Conservation (phyloP, 2,888 invertebrate genomes). For the Laothoe populi region DNA sequence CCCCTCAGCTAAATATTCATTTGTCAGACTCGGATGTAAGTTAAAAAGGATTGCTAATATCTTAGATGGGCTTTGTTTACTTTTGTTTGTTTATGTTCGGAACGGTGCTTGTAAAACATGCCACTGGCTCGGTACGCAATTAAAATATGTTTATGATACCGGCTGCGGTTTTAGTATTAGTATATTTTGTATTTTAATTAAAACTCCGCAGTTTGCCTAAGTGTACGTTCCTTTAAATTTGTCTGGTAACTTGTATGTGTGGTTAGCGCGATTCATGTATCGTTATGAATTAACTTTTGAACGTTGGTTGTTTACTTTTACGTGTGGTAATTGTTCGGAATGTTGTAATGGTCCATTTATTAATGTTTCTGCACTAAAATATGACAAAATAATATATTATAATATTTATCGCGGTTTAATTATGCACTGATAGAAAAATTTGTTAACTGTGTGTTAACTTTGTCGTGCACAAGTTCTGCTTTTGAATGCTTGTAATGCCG, state of each 20-base stretch:
- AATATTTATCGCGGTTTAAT: too few relatives aligned
- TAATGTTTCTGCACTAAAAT: too few relatives aligned
- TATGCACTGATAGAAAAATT: too few relatives aligned
- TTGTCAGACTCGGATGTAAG: slow-evolving; percentile 75
- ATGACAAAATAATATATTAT: too few relatives aligned
- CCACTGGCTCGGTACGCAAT: slow-evolving; percentile 28
- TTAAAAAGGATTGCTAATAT: slow-evolving; percentile 81
- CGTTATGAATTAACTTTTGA: slow-evolving; percentile 16
- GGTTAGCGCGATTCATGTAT: slow-evolving; percentile 20
- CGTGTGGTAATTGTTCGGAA: not conserved
- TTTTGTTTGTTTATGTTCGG: slow-evolving; percentile 32
- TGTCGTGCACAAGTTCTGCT: too few relatives aligned
- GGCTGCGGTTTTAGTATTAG: slow-evolving; percentile 21
- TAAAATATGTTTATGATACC: slow-evolving; percentile 22
- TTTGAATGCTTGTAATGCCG: too few relatives aligned
- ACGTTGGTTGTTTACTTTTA: not conserved
- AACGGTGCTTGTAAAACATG: slow-evolving; percentile 18
- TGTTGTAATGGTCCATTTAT: too few relatives aligned
- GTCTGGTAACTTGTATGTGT: slow-evolving; percentile 18
- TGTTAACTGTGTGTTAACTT: too few relatives aligned
- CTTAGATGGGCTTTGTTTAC: slow-evolving; percentile 61
- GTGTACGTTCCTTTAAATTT: slow-evolving; percentile 20
- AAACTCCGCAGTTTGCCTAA: slow-evolving; percentile 13
- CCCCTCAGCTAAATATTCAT: slow-evolving; percentile 73
- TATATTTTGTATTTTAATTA: slow-evolving; percentile 22